These are phyloP conservation scores for Schizaphis graminum DNA, from an alignment of 2,888 invertebrate genomes.

Conservation along the genomic window DNA sequence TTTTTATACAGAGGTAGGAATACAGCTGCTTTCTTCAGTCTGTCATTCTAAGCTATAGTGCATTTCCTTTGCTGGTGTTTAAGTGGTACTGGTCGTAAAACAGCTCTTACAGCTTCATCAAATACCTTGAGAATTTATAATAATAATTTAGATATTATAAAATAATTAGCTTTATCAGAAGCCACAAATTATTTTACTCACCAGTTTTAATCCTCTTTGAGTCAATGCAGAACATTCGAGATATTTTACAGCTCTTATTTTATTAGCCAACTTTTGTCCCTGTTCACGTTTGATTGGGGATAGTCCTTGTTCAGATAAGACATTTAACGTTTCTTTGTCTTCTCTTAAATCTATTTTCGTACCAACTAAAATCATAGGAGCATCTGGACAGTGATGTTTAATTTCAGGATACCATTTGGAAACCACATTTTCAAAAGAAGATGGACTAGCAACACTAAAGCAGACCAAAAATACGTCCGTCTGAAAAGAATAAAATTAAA, in stretches of 20 bases:
- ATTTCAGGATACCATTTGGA: constrained; percentile 99
- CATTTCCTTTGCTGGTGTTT: constrained; percentile 95
- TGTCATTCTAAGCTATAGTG: constrained; percentile 70
- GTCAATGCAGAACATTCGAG: constrained; percentile 99
- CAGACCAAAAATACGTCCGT: constrained; percentile 99
- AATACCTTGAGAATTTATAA: constrained; percentile 81
- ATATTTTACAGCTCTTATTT: constrained; percentile 98
- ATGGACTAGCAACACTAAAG: constrained; percentile 98
- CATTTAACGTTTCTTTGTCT: constrained; percentile 94
- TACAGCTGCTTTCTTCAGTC: constrained; percentile 59
- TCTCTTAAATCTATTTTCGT: constrained; percentile 99
- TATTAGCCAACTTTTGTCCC: constrained; percentile 97
- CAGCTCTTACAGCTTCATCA: constrained; percentile 98
- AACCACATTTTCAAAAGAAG: constrained; percentile 99
- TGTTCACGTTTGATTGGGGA: constrained; percentile 97
- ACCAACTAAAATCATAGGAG: constrained; percentile 98
- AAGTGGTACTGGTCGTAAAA: constrained; percentile 95
- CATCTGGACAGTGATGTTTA: constrained; percentile 99
- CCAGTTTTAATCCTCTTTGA: constrained; percentile 95
- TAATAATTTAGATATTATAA: constrained; percentile 36
- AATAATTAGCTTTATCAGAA: constrained; percentile 34
- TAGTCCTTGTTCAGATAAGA: constrained; percentile 92
- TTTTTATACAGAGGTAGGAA: constrained; percentile 62
- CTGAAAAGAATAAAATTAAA: constrained; percentile 72
- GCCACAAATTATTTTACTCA: constrained; percentile 67